These are phyloP conservation scores for Eudyptes chrysolophus DNA, from an alignment of 2,113 vertebrate genomes.

Conservation along the genomic window DNA sequence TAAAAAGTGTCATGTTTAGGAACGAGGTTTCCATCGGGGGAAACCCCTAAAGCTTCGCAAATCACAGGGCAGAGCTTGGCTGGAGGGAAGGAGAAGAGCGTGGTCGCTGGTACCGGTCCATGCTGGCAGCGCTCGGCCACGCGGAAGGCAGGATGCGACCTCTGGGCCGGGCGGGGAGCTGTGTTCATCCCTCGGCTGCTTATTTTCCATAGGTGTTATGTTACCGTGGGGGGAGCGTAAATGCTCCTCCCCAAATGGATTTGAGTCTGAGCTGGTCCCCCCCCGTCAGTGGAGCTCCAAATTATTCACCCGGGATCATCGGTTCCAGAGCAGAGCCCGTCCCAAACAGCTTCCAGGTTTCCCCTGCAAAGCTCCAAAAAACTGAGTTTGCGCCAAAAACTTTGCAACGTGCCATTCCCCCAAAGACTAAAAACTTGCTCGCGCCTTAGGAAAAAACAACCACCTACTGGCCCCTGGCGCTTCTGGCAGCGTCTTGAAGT, in stretches of 20 bases:
- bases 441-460: neutral
- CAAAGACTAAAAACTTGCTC: neutral
- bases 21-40: neutral
- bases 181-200: neutral
- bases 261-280: neutral
- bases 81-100: neutral
- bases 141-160: neutral
- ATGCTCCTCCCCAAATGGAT: neutral
- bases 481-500: neutral
- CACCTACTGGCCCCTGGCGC: neutral
- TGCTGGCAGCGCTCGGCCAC: no score
- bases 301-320: neutral
- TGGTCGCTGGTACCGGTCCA: rapidly evolving
- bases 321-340: neutral
- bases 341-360: neutral
- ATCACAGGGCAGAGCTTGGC: rapidly evolving
- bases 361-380: neutral
- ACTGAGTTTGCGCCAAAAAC: neutral
- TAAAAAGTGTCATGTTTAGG: rapidly evolving
- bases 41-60: neutral
- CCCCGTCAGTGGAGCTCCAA: neutral
- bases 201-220: rapidly evolving
- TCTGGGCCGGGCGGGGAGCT: no score
- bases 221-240: rapidly evolving
- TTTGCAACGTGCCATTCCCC: rapidly evolving